Evolutionary conservation across 1,140 invertebrate genomes (phyloP), one percentile per base, ranked within the genome.

Genomic region (Saxidomus purpurata): DNA sequence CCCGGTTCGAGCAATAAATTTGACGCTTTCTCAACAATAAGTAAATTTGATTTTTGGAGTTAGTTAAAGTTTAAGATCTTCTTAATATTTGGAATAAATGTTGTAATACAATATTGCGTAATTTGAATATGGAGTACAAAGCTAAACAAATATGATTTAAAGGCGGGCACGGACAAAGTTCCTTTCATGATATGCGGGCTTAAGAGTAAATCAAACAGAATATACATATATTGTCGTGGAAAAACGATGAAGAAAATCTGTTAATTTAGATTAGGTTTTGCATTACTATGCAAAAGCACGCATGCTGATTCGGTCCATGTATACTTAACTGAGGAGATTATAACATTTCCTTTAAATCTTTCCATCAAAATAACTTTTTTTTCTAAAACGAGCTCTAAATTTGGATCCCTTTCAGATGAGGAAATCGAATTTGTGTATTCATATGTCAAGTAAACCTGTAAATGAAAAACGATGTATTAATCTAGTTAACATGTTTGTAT

Each of bases 401-500:
- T 63, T 63, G 25, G 59, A 63, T 63, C 6, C 59, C 28, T 63
- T 63, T 63, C 59, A 63, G 59, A 63, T 28, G 59, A 28, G 15
- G 25, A 25, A 8, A 28, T n/a, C 8, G n/a, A 63, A 63, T 63
- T 25, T 9, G 3, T 9, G 9, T 63, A 9, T 28, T 25, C 59
- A 63, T 28, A 9, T 63, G 59, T 9, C 19, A 19, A n/a, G n/a
- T n/a, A 63, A 63, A 63, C 8, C 1, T n/a, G 19, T 63, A 8
- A n/a, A 63, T 63, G 59, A 55, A 55, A 55, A 8, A 55, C 52
- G 52, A 63, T 28, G 59, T 63, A 63, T 63, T 28, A 63, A 63
- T 63, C n/a, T 28, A 28, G 15, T 63, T 28, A 63, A 63, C 59
- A 55, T 55, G 52, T 55, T 22, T 55, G 52, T 55, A 55, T 55